phyloP scores from a whole-genome alignment of 1,140 invertebrate species.

The Drosophila triauraria region DNA sequence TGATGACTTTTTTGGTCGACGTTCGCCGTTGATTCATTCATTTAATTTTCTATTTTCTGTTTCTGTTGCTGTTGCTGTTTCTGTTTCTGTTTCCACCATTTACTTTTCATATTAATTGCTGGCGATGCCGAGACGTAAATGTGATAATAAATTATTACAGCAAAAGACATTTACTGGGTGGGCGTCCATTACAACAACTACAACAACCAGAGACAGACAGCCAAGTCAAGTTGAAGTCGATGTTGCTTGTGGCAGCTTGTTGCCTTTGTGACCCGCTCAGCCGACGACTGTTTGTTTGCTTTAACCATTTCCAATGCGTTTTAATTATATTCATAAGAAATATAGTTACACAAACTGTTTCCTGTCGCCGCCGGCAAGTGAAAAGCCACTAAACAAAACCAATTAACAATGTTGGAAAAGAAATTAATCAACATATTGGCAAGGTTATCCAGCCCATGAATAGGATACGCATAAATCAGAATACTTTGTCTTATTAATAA shows the following conservation, averaged over 20 bases:
- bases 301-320: constrained; percentile 39
- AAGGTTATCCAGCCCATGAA: constrained; percentile 39
- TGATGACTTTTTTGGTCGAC: constrained; percentile 62
- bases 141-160: constrained; percentile 83
- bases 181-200: constrained; percentile 66
- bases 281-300: constrained; percentile 33
- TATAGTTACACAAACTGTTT: constrained; percentile 56
- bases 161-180: constrained; percentile 65
- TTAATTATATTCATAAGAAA: constrained; percentile 59
- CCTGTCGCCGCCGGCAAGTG: constrained; percentile 42
- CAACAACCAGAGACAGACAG: constrained; percentile 29
- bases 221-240: constrained; percentile 44
- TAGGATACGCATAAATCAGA: constrained; percentile 28
- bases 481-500: neutral
- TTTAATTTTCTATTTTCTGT: constrained; percentile 65
- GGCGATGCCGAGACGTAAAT: constrained; percentile 65
- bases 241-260: constrained; percentile 23
- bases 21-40: constrained; percentile 75
- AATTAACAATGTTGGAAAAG: constrained; percentile 43
- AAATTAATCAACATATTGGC: constrained; percentile 39
- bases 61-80: constrained; percentile 20
- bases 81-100: constrained; percentile 35
- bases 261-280: constrained; percentile 32
- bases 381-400: constrained; percentile 42
- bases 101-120: constrained; percentile 78